Conservation (phyloP, 2,797 vertebrate species). For the Lagodon rhomboides region DNA sequence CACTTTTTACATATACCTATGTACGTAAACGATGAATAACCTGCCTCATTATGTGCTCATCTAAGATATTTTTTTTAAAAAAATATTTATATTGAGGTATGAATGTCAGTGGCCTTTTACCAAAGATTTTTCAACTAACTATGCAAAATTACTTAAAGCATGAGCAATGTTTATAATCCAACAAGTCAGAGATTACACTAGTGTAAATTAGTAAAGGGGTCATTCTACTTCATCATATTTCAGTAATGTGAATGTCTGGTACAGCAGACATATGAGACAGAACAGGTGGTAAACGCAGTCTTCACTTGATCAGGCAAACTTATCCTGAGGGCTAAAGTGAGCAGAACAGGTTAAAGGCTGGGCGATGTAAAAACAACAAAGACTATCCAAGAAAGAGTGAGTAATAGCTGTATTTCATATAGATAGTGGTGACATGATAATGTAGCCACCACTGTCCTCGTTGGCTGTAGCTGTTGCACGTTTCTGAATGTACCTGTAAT, state of each 20-base stretch:
- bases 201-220: not conserved
- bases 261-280: not conserved
- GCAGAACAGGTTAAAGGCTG: not conserved
- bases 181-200: not conserved
- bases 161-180: not conserved
- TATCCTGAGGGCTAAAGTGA: not conserved
- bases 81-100: not conserved
- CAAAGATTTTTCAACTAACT: slow-evolving; percentile 17
- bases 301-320: not conserved
- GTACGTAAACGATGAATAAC: too few relatives aligned
- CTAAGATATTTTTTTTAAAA: too few relatives aligned
- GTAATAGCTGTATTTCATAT: not conserved
- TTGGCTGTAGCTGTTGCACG: not conserved
- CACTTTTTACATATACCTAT: too few relatives aligned
- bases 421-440: not conserved
- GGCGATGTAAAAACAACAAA: not conserved
- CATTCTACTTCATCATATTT: not conserved
- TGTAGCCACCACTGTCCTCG: not conserved
- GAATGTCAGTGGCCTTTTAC: slow-evolving; percentile 3
- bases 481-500: slow-evolving; percentile 2
- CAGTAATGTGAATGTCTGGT: not conserved
- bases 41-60: too few relatives aligned
- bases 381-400: not conserved
- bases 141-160: slow-evolving; percentile 18
- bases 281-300: slow-evolving; percentile 3